Base-by-base conservation (phyloP, 2,797 vertebrate genomes). In the Mycteria americana region DNA sequence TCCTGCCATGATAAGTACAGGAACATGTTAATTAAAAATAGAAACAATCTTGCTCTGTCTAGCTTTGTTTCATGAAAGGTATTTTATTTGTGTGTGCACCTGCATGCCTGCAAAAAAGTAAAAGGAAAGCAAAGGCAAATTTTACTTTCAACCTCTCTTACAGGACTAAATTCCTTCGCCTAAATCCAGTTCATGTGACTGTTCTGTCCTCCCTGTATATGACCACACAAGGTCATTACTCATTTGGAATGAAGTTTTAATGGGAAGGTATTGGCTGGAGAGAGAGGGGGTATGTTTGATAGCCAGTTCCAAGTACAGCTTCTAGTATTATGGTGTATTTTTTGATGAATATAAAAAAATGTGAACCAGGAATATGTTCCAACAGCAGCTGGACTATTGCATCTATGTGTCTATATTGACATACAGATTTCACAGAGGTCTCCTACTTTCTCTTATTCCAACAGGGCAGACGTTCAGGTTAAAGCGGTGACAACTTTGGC, bases 161-260 rank as follows among this genome's bases (percentile, higher is more conserved):
- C n/a, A 92, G 37, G 72, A 75, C 64, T 78, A 59, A 91, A 96
- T 92, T 91, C 87, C 85, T 95, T 69, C 10, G 11, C 37, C 63
- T 91, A 89, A 89, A 89, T 94, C 92, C 89, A 91, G 46, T 75
- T 88, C 83, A 86, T 85, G 67, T 90, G 95, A 93, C 85, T 75
- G 37, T 33, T 80, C 73, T 19, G 43, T 53, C 23, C 56, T 31
- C n/a, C 33, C 43, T 39, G 21, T 41, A 54, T 48, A 74, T 3
- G n/a, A 81, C 51, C 72, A 87, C 37, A 39, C 24, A 74, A 59
- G 51, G 60, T 79, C 77, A 79, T 28, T 79, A 73, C 43, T 79
- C 43, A 50, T 53, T 24, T 92, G 78, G 86, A 82, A 89, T 76
- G 57, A 76, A 87, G 69, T 35, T 78, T 68, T 82, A 72, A 75